These are phyloP conservation scores for Caenorhabditis inopinata DNA, from an alignment of 1,140 invertebrate genomes.

Conservation along the genomic window DNA sequence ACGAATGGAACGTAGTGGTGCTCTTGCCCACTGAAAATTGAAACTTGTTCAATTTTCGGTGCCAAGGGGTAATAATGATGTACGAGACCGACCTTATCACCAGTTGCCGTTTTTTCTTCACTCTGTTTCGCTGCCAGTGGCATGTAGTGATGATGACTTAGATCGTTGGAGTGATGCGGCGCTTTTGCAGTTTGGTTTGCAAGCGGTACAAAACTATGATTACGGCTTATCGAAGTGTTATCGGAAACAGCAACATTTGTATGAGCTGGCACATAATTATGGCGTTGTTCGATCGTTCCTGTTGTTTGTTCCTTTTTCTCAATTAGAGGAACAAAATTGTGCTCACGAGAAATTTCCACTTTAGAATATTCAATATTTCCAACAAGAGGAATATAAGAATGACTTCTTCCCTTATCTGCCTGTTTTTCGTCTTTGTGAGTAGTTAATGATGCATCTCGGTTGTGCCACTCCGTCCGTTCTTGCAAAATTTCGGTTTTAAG, in stretches of 20 bases:
- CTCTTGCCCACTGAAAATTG: background rate
- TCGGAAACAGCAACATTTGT: background rate
- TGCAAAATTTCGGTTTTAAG: background rate
- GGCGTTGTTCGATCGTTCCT: background rate
- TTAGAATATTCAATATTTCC: background rate
- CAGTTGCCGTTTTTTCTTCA: background rate
- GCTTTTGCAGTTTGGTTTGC: background rate
- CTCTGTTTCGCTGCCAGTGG: background rate
- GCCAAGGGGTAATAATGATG: slow-evolving; percentile 16
- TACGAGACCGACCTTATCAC: slow-evolving; percentile 1
- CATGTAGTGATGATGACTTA: slow-evolving; percentile 15
- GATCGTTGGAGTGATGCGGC: background rate
- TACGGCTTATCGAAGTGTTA: background rate
- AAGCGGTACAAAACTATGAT: background rate
- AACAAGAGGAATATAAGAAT: background rate
- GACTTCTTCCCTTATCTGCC: background rate
- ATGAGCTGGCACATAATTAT: slow-evolving; percentile 21
- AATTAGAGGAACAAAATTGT: background rate
- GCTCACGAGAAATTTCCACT: background rate
- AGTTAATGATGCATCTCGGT: background rate
- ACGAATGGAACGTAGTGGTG: background rate
- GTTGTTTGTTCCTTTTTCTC: background rate
- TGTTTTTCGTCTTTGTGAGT: background rate
- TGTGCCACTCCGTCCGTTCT: background rate
- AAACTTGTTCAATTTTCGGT: slow-evolving; percentile 9